Evolutionary conservation across 2,888 invertebrate species (phyloP), one percentile per base, ranked within the genome.

Genomic region (Dasypolia templi): DNA sequence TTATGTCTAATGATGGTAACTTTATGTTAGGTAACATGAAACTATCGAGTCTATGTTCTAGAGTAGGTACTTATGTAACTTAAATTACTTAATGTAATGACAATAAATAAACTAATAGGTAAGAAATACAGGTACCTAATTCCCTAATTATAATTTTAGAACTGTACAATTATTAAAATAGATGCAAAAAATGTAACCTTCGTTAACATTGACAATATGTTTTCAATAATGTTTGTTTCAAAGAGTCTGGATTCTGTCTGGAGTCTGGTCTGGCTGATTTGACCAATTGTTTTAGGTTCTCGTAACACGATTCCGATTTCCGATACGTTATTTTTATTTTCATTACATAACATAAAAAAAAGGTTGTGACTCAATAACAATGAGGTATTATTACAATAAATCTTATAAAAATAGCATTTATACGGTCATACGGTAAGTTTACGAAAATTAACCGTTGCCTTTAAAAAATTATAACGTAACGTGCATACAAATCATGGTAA

Each of bases 121-220:
- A 89, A 87, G 82, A 83, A 86, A 83, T 77, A 89, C 89, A 90
- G 89, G 89, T 87, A 89, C 86, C 84, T 74, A 78, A 74, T 77
- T 76, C 69, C 73, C 66, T 77, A 73, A 73, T 77, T 68, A 65
- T 69, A 72, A 76, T 66, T 66, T 59, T 53, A 72, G 39, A 80
- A 82, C 61, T 74, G 61, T 85, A 74, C 77, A 81, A 72, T 75
- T 70, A 72, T 72, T 55, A 44, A 73, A 63, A 56, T 63, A 39
- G 32, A 70, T 62, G 58, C 39, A 2, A 46, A 29, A 44, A 51
- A 53, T 61, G 17, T 46, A 19, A 7, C 0, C 17, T 55, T 61
- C 26, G 12, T 19, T 39, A 46, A 22, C 35, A 76, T n/a, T 42
- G 14, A 58, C 9, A 56, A 67, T 9, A 2, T 17, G 46, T 44